phyloP scores from a whole-genome alignment of 1,140 invertebrate genomes.

The Hypsibius dujardini region DNA sequence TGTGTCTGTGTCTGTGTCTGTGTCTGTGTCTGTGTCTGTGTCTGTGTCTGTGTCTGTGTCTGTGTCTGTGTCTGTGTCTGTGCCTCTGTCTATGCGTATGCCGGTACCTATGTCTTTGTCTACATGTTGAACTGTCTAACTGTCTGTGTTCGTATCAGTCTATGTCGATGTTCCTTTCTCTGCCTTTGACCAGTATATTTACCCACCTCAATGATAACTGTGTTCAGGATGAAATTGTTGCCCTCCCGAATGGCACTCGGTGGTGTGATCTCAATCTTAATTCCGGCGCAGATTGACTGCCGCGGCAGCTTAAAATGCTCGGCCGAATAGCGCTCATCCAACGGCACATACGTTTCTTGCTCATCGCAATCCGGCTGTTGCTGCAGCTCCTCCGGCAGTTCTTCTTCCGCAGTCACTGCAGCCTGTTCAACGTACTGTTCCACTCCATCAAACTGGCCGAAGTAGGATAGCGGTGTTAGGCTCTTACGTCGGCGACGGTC shows the following conservation, averaged over 20 bases:
- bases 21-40: too few relatives aligned
- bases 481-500: background rate
- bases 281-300: background rate
- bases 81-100: too few relatives aligned
- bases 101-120: too few relatives aligned
- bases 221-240: conserved; percentile 6
- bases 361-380: background rate
- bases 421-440: conserved; percentile 4
- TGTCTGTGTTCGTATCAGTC: too few relatives aligned
- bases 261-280: conserved; percentile 13
- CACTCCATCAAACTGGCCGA: background rate
- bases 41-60: too few relatives aligned
- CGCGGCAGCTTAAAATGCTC: background rate
- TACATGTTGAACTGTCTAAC: too few relatives aligned
- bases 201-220: background rate
- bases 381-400: background rate
- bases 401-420: background rate
- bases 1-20: too few relatives aligned
- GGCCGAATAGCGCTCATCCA: background rate
- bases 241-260: background rate
- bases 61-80: too few relatives aligned
- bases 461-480: background rate
- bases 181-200: too few relatives aligned
- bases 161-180: too few relatives aligned
- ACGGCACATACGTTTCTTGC: background rate